Percentiles rank a stretch among this genome's conserved stretches.
phyloP scores from a whole-genome alignment of 1,140 invertebrate genomes.

The Carposina sasakii region DNA sequence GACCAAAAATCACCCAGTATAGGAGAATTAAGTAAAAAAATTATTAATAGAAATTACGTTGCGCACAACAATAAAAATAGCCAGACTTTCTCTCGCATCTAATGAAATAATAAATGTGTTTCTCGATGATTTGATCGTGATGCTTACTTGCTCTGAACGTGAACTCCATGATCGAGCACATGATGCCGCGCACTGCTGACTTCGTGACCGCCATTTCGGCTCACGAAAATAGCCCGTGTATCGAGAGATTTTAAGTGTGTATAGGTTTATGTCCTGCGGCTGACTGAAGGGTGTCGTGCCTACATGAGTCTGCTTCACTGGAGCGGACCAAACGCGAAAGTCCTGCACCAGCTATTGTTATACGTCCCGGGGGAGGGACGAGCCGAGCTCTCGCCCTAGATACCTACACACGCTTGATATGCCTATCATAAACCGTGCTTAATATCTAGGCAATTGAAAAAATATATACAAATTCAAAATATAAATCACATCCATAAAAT shows the following conservation, averaged over 20 bases:
- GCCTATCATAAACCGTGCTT: no score
- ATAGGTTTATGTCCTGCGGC: conserved; percentile 31
- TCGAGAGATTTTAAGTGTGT: conserved; percentile 18
- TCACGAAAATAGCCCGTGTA: conserved; percentile 13
- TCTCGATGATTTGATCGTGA: conserved; percentile 18
- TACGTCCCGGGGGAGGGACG: conserved; percentile 53
- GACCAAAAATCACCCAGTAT: no score
- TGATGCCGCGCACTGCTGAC: conserved; percentile 58
- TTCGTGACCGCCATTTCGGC: conserved; percentile 55
- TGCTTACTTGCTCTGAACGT: conserved; percentile 69
- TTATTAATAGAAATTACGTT: conserved; percentile 17
- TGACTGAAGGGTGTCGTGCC: conserved; percentile 35
- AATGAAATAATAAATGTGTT: conserved; percentile 15
- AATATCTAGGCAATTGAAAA: no score
- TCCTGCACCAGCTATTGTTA: conserved; percentile 63
- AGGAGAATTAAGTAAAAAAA: conserved; percentile 22
- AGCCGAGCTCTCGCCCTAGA: conserved; percentile 47
- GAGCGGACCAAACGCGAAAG: conserved; percentile 59
- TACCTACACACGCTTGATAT: conserved; percentile 53
- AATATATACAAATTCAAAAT: no score
- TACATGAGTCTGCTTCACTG: conserved; percentile 51
- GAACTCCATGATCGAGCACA: conserved; percentile 67
- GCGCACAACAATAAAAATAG: conserved; percentile 12
- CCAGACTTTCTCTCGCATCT: conserved; percentile 20
- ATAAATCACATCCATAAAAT: no score